Percentiles rank a stretch among this genome's conserved stretches.
Evolutionary conservation across 2,888 invertebrate species (phyloP).

Genomic region (Ctenicera cuprea): DNA sequence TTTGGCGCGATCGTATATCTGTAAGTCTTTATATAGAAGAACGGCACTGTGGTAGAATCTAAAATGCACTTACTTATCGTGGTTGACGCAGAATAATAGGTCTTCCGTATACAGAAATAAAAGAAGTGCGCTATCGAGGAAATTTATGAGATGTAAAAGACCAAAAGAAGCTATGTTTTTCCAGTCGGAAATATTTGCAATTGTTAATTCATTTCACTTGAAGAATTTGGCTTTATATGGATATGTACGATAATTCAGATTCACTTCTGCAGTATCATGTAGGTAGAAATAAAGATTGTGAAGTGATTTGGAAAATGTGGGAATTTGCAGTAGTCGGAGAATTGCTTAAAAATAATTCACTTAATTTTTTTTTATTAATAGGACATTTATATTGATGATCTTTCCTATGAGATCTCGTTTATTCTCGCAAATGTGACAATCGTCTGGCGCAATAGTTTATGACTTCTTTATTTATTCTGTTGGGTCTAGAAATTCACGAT

Average conservation of each 20-base stretch:
- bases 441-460: too few relatives aligned
- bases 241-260: neutral
- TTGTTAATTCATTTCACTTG: conserved; percentile 15
- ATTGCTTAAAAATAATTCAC: neutral
- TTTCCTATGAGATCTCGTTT: too few relatives aligned
- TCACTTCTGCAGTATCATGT: neutral
- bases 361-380: neutral
- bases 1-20: conserved; percentile 46
- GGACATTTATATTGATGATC: too few relatives aligned
- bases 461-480: too few relatives aligned
- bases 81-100: conserved; percentile 32
- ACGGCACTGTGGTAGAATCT: conserved; percentile 32
- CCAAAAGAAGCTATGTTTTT: conserved; percentile 7
- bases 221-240: conserved; percentile 20
- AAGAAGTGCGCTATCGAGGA: conserved; percentile 14
- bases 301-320: neutral
- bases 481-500: too few relatives aligned
- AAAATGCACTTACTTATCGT: conserved; percentile 19
- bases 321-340: neutral
- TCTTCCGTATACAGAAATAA: conserved; percentile 36
- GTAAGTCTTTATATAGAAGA: conserved; percentile 47
- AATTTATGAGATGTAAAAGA: neutral
- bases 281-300: neutral
- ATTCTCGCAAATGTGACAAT: too few relatives aligned
- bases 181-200: conserved; percentile 23